These are phyloP conservation scores for Diadema setosum DNA, from an alignment of 35 echinoderm and acorn worm genomes.

Conservation along the genomic window DNA sequence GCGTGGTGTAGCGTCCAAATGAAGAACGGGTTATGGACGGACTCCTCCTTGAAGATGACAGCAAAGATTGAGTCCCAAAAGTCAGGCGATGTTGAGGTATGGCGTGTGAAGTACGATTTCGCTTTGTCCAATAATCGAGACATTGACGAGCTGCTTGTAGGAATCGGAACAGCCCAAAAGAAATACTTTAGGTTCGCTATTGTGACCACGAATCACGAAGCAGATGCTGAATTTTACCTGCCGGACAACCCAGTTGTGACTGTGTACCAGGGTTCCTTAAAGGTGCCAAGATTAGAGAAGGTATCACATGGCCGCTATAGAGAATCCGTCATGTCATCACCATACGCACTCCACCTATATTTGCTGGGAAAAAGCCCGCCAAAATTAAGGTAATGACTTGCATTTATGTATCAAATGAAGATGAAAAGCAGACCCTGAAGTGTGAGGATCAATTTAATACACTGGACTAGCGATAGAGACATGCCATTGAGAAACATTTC, in stretches of 20 bases:
- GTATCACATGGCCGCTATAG: neutral
- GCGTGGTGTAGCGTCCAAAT: neutral
- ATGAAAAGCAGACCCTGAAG: no score
- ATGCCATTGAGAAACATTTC: no score
- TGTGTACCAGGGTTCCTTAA: neutral
- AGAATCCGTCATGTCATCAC: neutral
- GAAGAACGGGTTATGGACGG: neutral
- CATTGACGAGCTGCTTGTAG: no score
- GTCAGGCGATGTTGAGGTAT: neutral
- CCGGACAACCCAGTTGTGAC: neutral
- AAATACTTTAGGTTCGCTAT: neutral
- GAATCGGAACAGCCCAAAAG: neutral
- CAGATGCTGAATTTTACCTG: neutral
- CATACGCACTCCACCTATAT: neutral
- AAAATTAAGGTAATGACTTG: no score
- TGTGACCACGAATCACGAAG: neutral
- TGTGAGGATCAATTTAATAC: no score
- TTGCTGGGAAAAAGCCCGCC: slow-evolving; percentile 14
- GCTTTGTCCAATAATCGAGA: no score
- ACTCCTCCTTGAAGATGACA: neutral
- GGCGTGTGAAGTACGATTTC: neutral
- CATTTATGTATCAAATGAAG: no score
- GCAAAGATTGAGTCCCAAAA: neutral
- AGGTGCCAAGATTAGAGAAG: no score
- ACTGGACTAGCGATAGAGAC: no score